Evolutionary conservation across 2,797 vertebrate species (phyloP), one percentile per base, ranked within the genome.

Genomic region (Liasis olivaceus): DNA sequence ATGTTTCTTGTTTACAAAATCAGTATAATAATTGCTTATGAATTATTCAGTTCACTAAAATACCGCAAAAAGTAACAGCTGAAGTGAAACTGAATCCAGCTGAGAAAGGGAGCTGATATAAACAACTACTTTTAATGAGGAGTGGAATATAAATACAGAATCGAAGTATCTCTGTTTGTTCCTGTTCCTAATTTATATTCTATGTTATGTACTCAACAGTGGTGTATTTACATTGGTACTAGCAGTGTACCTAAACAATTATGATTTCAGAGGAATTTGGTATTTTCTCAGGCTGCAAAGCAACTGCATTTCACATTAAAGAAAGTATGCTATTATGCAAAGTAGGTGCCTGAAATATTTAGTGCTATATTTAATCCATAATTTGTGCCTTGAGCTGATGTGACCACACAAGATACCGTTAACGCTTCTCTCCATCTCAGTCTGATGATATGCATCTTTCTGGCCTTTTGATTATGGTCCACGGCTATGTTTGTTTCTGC

Each of bases 141-240:
- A 42, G 17, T 9, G 17, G 8, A 31, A 42, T 42, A 42, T 77
- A 77, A 9, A 42, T 42, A 77, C 31, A 22, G 31, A 42, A 31
- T 7, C 17, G 66, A 72, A 36, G 5, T 85, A 12, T 94, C 88
- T 95, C 92, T 69, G 77, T 81, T 58, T 94, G 85, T n/a, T 66
- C 88, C 58, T 51, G 77, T n/a, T 66, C 89, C 58, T 56, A 13
- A 3, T 51, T n/a, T 20, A 31, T 47, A 62, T 28, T 17, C 60
- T 47, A 8, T 3, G 17, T 36, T 51, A 17, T 22, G 36, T 31
- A 9, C 31, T 36, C 42, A 31, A 42, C 20, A 24, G 36, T 3
- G 59, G 17, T 87, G 86, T 11, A 36, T 77, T 90, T 59, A 90
- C 54, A 58, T 42, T 36, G 66, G 56, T 28, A 22, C 15, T 81